Percentiles rank a stretch among this genome's conserved stretches.
Evolutionary conservation across 2,888 invertebrate genomes (phyloP).

Genomic region (Tuta absoluta): DNA sequence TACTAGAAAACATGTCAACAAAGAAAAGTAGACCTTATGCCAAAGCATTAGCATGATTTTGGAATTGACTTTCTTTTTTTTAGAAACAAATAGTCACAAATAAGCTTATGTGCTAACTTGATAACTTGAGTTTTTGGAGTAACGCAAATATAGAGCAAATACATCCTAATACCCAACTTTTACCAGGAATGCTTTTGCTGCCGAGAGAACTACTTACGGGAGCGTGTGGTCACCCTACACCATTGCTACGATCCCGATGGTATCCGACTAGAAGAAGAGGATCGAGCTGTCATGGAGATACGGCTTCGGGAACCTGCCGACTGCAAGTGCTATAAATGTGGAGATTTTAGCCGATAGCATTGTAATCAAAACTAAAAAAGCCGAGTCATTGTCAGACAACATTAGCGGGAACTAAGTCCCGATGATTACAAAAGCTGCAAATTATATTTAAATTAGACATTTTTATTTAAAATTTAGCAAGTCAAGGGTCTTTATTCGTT

Average conservation of each 20-base stretch:
- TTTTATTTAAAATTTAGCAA: background rate
- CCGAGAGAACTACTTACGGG: constrained; percentile 91
- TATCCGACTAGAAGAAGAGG: constrained; percentile 85
- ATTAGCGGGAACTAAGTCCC: no score
- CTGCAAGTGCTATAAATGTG: constrained; percentile 95
- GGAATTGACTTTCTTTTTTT: no score
- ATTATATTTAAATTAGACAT: background rate
- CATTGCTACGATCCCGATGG: constrained; percentile 96
- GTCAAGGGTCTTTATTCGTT: constrained; percentile 18
- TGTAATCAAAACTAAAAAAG: background rate
- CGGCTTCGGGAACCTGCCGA: constrained; percentile 92
- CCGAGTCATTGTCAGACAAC: no score
- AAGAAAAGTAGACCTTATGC: no score
- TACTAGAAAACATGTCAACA: no score
- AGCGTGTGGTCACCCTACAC: constrained; percentile 88
- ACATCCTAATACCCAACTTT: constrained; percentile 32
- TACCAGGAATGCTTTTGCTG: constrained; percentile 96
- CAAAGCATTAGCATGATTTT: no score
- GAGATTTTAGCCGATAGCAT: constrained; percentile 87
- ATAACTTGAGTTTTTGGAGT: no score
- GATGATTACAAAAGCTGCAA: background rate
- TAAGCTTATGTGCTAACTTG: no score
- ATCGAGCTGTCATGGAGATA: constrained; percentile 88
- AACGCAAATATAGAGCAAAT: no score
- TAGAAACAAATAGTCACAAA: no score